phyloP scores from a whole-genome alignment of 2,888 invertebrate species.

The Magallana nippona region DNA sequence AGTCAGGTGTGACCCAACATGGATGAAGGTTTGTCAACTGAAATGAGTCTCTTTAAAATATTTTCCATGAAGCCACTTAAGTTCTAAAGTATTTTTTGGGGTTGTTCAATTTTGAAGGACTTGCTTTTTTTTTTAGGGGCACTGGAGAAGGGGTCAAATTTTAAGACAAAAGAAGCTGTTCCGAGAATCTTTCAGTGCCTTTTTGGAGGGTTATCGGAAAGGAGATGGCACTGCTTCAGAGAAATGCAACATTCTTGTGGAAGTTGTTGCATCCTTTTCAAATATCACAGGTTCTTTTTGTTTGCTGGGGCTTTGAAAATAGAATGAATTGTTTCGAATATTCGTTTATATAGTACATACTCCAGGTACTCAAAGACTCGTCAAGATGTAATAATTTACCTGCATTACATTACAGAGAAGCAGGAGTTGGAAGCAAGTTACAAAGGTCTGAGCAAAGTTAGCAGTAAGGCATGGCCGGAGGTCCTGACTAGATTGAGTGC shows the following conservation, averaged over 20 bases:
- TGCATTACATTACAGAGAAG: slow-evolving; percentile 40
- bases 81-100: too few relatives aligned
- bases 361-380: too few relatives aligned
- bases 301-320: too few relatives aligned
- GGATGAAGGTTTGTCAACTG: slow-evolving; percentile 55
- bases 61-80: too few relatives aligned
- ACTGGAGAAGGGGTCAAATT: slow-evolving; percentile 61
- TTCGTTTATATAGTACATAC: too few relatives aligned
- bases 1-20: slow-evolving; percentile 53
- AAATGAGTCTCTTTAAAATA: background rate
- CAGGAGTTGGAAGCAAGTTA: slow-evolving; percentile 18
- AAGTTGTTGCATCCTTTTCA: slow-evolving; percentile 53
- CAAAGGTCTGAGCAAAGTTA: background rate
- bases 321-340: too few relatives aligned
- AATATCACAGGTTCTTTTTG: slow-evolving; percentile 48
- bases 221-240: slow-evolving; percentile 33
- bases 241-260: slow-evolving; percentile 56
- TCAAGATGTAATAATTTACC: background rate
- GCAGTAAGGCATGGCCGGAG: slow-evolving; percentile 45
- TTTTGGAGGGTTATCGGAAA: slow-evolving; percentile 53
- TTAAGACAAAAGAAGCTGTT: slow-evolving; percentile 45
- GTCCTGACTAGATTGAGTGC: slow-evolving; percentile 52
- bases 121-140: slow-evolving; percentile 50
- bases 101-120: too few relatives aligned
- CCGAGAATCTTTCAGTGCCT: slow-evolving; percentile 54